Percentiles rank a stretch among this genome's conserved stretches.
phyloP scores from a whole-genome alignment of 2,888 invertebrate genomes.

The Rugalucina vietnamica region DNA sequence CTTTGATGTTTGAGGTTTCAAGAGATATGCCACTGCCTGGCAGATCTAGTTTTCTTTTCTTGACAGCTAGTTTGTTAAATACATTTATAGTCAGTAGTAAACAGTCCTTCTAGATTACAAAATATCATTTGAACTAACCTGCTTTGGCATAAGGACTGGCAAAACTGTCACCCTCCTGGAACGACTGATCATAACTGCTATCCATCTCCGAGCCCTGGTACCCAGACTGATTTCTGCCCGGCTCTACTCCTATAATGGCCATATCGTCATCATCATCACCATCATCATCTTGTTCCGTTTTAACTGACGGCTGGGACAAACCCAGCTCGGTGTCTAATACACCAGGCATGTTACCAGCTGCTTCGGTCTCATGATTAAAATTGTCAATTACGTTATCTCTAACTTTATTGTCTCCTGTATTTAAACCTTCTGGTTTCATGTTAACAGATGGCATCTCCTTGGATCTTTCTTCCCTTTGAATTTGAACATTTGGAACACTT shows the following conservation, averaged over 20 bases:
- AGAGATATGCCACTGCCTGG: no score
- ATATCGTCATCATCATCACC: neutral
- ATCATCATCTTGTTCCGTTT: neutral
- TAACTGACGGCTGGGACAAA: neutral
- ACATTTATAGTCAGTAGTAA: no score
- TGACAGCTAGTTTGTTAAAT: no score
- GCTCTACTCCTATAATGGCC: neutral
- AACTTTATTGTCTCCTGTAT: neutral
- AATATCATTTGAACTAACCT: slow-evolving; percentile 2
- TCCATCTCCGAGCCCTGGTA: neutral
- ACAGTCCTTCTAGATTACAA: no score
- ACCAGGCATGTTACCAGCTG: neutral
- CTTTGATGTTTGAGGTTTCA: no score
- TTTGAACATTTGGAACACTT: no score
- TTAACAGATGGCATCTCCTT: neutral
- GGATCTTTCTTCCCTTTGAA: no score
- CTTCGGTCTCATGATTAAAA: neutral
- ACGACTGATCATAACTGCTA: neutral
- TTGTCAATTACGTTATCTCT: neutral
- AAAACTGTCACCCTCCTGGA: neutral
- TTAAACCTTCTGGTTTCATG: neutral
- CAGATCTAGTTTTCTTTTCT: no score
- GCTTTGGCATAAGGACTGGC: neutral
- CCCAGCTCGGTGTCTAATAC: neutral
- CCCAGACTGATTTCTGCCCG: neutral